These are phyloP conservation scores for Pseudochirops cupreus DNA, from an alignment of 2,797 vertebrate genomes.

Conservation along the genomic window DNA sequence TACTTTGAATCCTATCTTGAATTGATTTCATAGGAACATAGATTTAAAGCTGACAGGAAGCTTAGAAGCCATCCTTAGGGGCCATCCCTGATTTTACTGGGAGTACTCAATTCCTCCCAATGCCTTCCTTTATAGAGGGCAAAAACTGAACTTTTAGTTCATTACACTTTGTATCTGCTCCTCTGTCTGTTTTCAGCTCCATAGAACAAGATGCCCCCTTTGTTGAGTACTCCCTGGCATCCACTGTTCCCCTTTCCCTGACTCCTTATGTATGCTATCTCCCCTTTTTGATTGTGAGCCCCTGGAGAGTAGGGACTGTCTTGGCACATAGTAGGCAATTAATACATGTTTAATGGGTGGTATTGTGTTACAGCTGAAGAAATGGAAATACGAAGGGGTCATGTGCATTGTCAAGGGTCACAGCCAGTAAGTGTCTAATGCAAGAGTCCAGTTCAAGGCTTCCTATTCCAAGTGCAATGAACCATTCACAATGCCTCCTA, in stretches of 20 bases:
- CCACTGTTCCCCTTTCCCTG: background rate
- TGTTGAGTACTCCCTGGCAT: background rate
- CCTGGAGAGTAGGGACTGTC: background rate
- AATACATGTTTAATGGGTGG: background rate
- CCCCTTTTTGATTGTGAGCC: background rate
- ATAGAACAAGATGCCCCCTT: background rate
- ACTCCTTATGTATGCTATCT: background rate
- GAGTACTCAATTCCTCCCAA: background rate
- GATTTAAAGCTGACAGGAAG: background rate
- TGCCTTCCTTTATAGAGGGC: background rate
- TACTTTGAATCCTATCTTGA: slow-evolving; percentile 18
- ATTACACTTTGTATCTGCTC: background rate
- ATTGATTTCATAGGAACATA: background rate
- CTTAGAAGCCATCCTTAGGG: background rate
- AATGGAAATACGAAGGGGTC: background rate
- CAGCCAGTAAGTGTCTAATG: background rate
- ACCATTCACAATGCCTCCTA: background rate
- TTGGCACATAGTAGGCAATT: background rate
- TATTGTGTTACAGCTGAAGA: background rate
- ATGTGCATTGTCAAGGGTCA: background rate
- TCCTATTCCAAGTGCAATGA: background rate
- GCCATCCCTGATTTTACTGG: background rate
- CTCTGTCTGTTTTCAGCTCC: too few relatives aligned
- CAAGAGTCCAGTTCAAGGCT: background rate
- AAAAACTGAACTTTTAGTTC: background rate